Percentiles rank a stretch among this genome's conserved stretches.
These are phyloP conservation scores for Rotaria sp. DNA, from an alignment of 2,888 invertebrate species.

Conservation along the genomic window DNA sequence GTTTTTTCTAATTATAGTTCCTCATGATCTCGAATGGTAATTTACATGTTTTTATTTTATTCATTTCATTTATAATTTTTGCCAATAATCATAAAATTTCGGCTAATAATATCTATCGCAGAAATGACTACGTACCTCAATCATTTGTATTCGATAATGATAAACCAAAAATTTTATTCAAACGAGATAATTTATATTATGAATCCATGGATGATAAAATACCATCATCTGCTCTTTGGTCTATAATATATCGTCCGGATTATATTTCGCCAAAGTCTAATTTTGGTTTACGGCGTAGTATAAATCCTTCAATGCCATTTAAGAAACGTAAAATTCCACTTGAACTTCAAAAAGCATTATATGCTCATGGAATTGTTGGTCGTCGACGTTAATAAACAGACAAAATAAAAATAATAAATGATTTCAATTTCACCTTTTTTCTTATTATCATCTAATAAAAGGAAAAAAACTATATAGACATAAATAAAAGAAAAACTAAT, in stretches of 20 bases:
- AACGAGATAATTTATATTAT: neutral
- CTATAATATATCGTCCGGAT: neutral
- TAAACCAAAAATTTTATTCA: neutral
- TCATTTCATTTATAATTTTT: neutral
- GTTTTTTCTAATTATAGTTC: neutral
- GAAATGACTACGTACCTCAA: neutral
- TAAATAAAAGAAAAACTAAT: too few species aligned
- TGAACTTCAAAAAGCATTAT: neutral
- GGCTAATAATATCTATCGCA: neutral
- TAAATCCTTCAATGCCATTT: neutral
- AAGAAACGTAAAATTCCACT: neutral
- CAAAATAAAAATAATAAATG: neutral
- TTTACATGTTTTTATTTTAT: neutral
- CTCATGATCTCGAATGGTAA: neutral
- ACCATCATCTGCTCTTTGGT: neutral
- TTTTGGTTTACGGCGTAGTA: neutral
- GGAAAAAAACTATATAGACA: neutral
- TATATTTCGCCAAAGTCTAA: neutral
- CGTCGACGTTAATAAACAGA: neutral
- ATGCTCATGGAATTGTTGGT: conserved; percentile 13
- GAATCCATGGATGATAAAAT: neutral
- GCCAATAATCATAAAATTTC: neutral
- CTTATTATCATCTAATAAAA: neutral
- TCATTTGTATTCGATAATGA: neutral
- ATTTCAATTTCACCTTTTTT: neutral